These are phyloP conservation scores for Leptinotarsa haldemani DNA, from an alignment of 2,888 invertebrate species.

Conservation along the genomic window DNA sequence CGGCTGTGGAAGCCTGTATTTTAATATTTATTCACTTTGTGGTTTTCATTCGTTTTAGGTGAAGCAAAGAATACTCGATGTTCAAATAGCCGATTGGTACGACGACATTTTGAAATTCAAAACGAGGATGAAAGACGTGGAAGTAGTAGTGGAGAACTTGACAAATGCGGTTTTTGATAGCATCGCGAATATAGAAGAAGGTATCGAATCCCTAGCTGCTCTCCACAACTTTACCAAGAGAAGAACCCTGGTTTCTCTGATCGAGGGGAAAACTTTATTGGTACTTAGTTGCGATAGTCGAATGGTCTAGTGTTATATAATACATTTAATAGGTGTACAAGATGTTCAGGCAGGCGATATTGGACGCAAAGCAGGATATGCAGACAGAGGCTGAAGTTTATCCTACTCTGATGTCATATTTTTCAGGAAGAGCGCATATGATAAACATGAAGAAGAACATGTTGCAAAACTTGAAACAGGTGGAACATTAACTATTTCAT, in stretches of 20 bases:
- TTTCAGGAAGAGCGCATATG: slow-evolving; percentile 78
- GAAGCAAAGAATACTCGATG: slow-evolving; percentile 77
- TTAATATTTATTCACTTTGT: too few relatives aligned
- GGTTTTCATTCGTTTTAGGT: slow-evolving; percentile 60
- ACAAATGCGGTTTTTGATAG: slow-evolving; percentile 82
- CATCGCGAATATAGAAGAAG: slow-evolving; percentile 84
- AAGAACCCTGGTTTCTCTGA: slow-evolving; percentile 76
- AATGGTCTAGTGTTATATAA: not conserved
- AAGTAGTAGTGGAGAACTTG: slow-evolving; percentile 85
- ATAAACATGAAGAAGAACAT: slow-evolving; percentile 76
- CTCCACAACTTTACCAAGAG: slow-evolving; percentile 83
- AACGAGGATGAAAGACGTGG: slow-evolving; percentile 72
- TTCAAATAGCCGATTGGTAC: slow-evolving; percentile 86
- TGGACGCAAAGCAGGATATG: slow-evolving; percentile 78
- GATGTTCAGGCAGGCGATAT: slow-evolving; percentile 81
- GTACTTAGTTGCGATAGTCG: slow-evolving; percentile 59
- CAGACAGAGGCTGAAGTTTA: slow-evolving; percentile 72
- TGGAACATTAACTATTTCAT: slow-evolving; percentile 49
- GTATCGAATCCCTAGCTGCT: slow-evolving; percentile 80
- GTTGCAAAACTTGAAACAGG: slow-evolving; percentile 72
- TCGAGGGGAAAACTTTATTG: slow-evolving; percentile 75
- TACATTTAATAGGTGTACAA: slow-evolving; percentile 74
- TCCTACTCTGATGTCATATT: slow-evolving; percentile 77
- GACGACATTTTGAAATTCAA: slow-evolving; percentile 76
- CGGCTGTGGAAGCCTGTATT: too few relatives aligned